Evolutionary conservation across 2,113 vertebrate genomes (phyloP).

Genomic region (Cettia cetti): DNA sequence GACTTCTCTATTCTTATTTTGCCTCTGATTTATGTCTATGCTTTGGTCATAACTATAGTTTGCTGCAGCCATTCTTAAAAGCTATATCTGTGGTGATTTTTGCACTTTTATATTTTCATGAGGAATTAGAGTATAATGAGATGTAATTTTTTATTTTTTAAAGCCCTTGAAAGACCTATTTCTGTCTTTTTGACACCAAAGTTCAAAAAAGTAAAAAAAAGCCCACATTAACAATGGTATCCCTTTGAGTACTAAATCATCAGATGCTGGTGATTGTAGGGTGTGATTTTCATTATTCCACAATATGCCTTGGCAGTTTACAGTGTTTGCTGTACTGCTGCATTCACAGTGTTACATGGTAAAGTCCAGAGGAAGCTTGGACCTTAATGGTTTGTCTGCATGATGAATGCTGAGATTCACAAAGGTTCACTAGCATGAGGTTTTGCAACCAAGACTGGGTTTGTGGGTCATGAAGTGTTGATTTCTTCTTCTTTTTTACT

Average conservation of each 20-base stretch:
- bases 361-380: background rate
- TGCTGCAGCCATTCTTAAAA: background rate
- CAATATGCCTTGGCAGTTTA: background rate
- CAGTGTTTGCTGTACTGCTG: background rate
- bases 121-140: background rate
- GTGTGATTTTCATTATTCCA: background rate
- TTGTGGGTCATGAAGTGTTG: background rate
- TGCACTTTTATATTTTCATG: background rate
- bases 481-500: background rate
- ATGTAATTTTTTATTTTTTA: too few species aligned
- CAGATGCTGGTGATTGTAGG: background rate
- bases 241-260: background rate
- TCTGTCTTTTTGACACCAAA: background rate
- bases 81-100: background rate
- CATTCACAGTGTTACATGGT: background rate
- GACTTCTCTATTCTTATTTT: background rate
- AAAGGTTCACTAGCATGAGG: accelerated
- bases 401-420: background rate
- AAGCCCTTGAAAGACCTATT: background rate
- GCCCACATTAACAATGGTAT: background rate
- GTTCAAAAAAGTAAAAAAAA: background rate
- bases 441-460: background rate
- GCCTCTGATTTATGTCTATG: background rate
- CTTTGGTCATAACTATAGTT: background rate
- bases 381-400: background rate